phyloP scores from a whole-genome alignment of 1,140 invertebrate species.

The Calliopsis andreniformis region DNA sequence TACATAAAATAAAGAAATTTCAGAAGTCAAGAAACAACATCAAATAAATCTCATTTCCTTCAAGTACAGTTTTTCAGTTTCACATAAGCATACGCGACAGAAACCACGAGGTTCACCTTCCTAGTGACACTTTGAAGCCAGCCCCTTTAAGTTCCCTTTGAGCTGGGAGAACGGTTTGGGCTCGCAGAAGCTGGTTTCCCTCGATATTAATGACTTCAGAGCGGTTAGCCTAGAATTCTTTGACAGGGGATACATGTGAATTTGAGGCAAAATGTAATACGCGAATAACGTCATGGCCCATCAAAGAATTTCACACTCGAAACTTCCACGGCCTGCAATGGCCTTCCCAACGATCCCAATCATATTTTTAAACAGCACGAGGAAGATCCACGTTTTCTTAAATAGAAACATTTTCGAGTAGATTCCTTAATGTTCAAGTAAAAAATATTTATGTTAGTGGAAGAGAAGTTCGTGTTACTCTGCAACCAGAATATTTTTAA shows the following conservation, averaged over 20 bases:
- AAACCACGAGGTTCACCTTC: too few species aligned
- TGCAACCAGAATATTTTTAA: too few species aligned
- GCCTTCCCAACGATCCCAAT: background rate
- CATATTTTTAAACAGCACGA: background rate
- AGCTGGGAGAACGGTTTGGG: slow-evolving; percentile 11
- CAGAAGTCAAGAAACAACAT: too few species aligned
- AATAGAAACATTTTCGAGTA: too few species aligned
- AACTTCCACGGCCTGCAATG: background rate
- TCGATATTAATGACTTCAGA: slow-evolving; percentile 29
- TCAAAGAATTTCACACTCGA: background rate
- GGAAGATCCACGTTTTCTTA: too few species aligned
- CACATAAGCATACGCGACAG: too few species aligned
- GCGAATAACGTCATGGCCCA: background rate
- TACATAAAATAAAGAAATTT: too few species aligned
- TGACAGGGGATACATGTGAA: background rate
- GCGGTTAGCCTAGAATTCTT: slow-evolving; percentile 25
- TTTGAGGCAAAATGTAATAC: background rate
- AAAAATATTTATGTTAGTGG: too few species aligned
- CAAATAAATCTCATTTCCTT: too few species aligned
- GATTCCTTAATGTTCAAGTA: too few species aligned
- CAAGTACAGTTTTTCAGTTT: too few species aligned
- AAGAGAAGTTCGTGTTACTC: too few species aligned
- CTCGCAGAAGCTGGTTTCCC: slow-evolving; percentile 4
- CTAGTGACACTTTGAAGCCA: slow-evolving; percentile 24
- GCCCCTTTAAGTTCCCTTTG: slow-evolving; percentile 34